Conservation (phyloP, 2,888 invertebrate genomes). For the Aspidiotus rigidus region DNA sequence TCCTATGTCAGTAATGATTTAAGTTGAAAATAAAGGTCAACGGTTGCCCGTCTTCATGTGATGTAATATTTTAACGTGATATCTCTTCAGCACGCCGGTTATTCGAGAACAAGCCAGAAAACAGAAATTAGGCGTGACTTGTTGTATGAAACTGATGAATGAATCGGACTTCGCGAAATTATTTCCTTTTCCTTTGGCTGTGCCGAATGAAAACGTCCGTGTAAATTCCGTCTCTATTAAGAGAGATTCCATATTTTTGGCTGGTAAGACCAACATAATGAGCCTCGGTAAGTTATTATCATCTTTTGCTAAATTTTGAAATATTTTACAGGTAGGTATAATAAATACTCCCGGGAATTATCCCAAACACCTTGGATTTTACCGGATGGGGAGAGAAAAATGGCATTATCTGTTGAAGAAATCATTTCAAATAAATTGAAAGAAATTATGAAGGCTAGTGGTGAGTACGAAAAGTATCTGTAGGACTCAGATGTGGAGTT, state of each 20-base stretch:
- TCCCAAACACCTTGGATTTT: slow-evolving; percentile 93
- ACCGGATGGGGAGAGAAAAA: slow-evolving; percentile 59
- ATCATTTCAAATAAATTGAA: slow-evolving; percentile 62
- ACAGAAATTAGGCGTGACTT: neutral
- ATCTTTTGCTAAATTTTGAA: slow-evolving; percentile 33
- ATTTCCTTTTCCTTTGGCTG: slow-evolving; percentile 13
- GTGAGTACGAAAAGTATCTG: slow-evolving; percentile 37
- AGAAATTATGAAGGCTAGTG: slow-evolving; percentile 50
- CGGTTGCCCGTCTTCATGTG: neutral
- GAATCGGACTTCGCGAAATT: slow-evolving; percentile 8
- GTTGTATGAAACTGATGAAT: slow-evolving; percentile 1
- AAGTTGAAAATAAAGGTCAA: neutral
- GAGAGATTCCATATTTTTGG: slow-evolving; percentile 23
- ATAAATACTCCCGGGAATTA: slow-evolving; percentile 70
- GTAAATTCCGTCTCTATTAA: slow-evolving; percentile 6
- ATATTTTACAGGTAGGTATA: slow-evolving; percentile 55
- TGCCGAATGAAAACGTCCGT: slow-evolving; percentile 11
- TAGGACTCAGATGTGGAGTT: too few relatives aligned
- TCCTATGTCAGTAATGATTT: slow-evolving; percentile 35
- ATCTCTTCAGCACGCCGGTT: neutral
- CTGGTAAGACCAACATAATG: slow-evolving; percentile 16
- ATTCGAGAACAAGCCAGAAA: neutral
- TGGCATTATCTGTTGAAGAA: slow-evolving; percentile 86
- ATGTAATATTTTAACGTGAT: neutral
- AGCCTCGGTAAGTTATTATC: slow-evolving; percentile 24